phyloP scores from a whole-genome alignment of 2,888 invertebrate genomes.

The Morinoia aosen region DNA sequence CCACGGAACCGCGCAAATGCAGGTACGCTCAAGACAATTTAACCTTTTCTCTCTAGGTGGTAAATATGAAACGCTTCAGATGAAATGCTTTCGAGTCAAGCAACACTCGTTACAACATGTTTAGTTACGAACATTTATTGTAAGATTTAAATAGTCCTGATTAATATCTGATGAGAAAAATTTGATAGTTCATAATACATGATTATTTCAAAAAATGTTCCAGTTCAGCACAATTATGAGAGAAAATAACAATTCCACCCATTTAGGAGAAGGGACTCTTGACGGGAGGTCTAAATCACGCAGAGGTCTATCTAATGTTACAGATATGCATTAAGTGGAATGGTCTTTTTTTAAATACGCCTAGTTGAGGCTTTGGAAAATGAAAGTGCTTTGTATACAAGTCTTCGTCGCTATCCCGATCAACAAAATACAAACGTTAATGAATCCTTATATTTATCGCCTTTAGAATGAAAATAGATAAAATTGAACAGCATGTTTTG shows the following conservation, averaged over 20 bases:
- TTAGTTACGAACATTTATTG: too few relatives aligned
- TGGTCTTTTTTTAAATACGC: background rate
- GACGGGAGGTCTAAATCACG: background rate
- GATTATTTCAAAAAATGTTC: too few relatives aligned
- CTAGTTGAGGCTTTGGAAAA: background rate
- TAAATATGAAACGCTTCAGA: too few relatives aligned
- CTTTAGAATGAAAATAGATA: background rate
- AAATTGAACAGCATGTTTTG: background rate
- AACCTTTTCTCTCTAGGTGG: background rate
- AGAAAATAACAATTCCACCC: too few relatives aligned
- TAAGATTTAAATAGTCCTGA: too few relatives aligned
- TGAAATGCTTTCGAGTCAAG: too few relatives aligned
- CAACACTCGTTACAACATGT: too few relatives aligned
- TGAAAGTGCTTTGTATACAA: background rate
- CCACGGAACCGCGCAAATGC: background rate
- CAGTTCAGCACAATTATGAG: too few relatives aligned
- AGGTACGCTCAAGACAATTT: background rate
- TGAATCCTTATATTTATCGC: too few relatives aligned
- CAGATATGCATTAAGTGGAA: background rate
- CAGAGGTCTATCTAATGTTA: background rate
- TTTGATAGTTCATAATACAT: too few relatives aligned
- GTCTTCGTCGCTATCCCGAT: background rate
- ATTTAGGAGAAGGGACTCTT: background rate
- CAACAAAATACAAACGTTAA: background rate
- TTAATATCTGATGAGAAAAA: too few relatives aligned